Conservation (phyloP, 2,113 vertebrate genomes). For the Cricetomys ansorgei region DNA sequence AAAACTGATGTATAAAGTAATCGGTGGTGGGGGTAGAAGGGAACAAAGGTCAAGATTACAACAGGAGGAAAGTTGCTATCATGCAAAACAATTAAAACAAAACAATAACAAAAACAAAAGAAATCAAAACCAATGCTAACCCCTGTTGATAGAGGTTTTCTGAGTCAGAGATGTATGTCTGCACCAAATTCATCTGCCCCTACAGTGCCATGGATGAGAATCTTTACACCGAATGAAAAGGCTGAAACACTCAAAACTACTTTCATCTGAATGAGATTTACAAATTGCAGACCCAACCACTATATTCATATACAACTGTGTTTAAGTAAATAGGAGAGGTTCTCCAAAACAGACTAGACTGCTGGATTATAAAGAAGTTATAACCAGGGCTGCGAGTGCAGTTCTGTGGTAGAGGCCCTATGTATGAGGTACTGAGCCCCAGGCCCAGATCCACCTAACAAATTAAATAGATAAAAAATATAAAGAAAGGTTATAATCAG, state of each 20-base stretch:
- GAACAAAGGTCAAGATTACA: conserved; percentile 17
- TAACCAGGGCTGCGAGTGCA: background rate
- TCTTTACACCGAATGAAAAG: background rate
- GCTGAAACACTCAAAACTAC: background rate
- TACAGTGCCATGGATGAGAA: background rate
- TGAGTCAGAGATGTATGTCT: background rate
- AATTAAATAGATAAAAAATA: background rate
- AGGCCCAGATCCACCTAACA: background rate
- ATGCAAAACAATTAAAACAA: background rate
- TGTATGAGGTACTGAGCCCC: background rate
- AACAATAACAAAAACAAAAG: no score
- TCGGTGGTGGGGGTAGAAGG: background rate
- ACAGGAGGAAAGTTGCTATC: background rate
- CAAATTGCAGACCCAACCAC: background rate
- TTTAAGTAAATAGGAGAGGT: background rate
- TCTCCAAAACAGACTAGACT: background rate
- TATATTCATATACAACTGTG: background rate
- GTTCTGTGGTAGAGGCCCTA: background rate
- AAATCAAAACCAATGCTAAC: conserved; percentile 1
- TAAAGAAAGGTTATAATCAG: background rate
- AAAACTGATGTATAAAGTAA: background rate
- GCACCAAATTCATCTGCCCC: background rate
- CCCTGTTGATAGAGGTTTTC: background rate
- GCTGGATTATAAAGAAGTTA: background rate
- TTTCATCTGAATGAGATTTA: background rate